Base-by-base conservation (phyloP, 2,797 vertebrate species). In the Hoplostethus mediterraneus region DNA sequence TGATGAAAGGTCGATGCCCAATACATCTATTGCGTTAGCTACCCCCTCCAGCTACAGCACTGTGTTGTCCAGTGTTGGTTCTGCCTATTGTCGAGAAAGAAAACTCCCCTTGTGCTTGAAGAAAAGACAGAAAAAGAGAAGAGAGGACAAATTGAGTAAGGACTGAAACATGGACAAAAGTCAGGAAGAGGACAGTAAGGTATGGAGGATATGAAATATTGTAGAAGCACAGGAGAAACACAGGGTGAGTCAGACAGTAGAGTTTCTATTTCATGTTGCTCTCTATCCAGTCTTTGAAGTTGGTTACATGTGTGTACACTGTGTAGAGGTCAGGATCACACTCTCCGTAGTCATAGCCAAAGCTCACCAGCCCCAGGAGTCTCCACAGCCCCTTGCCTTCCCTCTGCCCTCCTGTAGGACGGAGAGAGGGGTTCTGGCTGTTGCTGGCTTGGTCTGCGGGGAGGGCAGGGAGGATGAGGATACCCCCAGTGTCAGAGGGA, bases 231-330 rank as follows among this genome's bases (percentile, higher is more conserved):
- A 21, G 7, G 16, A 8, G 33, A 52, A 33, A 45, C 21, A 47
- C 25, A 48, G 28, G 21, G 2, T 44, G 31, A n/a, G 28, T 38
- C 31, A 38, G 25, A 64, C 47, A 73, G 65, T 1, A 53, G 36
- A 5, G 30, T 47, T 56, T 57, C 79, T 93, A 99, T 89, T 98
- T 99, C 95, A 99, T 95, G 73, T 96, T 96, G 69, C 90, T 96
- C 84, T 98, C 96, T 64, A 99, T 96, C 96, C 98, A 99, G 95
- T 97, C 95, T 94, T 96, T 97, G 84, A 99, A 99, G 63, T 94
- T 95, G 77, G 95, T 87, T 49, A 95, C 93, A 79, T 94, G 96
- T 42, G 96, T 98, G 87, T 98, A 99, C 64, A 96, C 98, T 0
- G 96, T 98, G 87, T 95, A 97, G 62, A 99, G 97, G 77, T 95